Percentiles rank a stretch among this genome's conserved stretches.
Evolutionary conservation across 2,888 invertebrate genomes (phyloP).

Genomic region (Lacanobia wlatinum): DNA sequence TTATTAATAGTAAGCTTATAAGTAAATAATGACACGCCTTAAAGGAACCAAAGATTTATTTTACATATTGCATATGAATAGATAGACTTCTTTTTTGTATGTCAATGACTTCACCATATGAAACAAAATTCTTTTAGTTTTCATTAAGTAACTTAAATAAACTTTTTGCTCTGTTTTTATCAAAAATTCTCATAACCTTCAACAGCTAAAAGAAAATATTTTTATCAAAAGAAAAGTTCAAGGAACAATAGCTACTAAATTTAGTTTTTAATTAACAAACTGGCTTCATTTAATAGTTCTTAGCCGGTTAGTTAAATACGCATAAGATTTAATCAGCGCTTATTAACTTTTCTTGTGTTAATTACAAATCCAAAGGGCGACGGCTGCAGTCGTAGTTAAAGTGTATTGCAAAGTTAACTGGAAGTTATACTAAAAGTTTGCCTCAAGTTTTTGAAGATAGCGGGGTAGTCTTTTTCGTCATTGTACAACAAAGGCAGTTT

Average conservation of each 20-base stretch:
- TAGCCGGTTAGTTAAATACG: conserved; percentile 38
- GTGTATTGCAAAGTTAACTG: conserved; percentile 78
- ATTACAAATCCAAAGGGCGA: conserved; percentile 74
- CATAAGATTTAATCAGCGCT: conserved; percentile 58
- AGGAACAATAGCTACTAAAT: neutral
- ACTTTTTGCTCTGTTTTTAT: neutral
- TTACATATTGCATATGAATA: no score
- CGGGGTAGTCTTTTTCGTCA: neutral
- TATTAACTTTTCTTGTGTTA: conserved; percentile 72
- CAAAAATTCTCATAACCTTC: neutral
- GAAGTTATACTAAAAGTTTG: conserved; percentile 72
- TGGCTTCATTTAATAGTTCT: conserved; percentile 28
- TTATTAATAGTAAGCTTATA: no score
- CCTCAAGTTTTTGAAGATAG: conserved; percentile 47
- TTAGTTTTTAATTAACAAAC: conserved; percentile 45
- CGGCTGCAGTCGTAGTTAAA: conserved; percentile 74
- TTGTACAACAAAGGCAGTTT: neutral
- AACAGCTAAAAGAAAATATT: neutral
- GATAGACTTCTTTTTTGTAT: no score
- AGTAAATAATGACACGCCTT: no score
- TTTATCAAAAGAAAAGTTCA: neutral
- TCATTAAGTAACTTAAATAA: neutral
- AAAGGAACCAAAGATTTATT: no score
- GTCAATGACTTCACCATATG: no score
- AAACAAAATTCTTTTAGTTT: neutral